A percentile compares a stretch with the other conserved stretches of the same genome.
Conservation (phyloP, 2,113 vertebrate species). For the Alectura lathami region DNA sequence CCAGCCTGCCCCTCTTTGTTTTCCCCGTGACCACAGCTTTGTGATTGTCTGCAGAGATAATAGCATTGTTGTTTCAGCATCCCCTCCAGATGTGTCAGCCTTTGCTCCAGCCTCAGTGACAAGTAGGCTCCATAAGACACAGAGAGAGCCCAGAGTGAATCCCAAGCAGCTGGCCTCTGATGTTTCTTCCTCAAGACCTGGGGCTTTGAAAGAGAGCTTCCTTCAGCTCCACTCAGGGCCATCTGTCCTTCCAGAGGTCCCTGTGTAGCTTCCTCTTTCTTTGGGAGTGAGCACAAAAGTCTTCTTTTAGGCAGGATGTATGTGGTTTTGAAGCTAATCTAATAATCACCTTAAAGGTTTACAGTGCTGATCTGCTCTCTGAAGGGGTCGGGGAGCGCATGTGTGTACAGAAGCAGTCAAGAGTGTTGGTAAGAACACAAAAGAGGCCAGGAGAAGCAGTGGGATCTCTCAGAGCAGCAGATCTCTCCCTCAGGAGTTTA, state of each 20-base stretch:
- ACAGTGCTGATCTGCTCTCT: not conserved
- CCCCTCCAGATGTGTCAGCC: fast-evolving
- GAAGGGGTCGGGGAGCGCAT: not conserved
- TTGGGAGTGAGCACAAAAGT: not conserved
- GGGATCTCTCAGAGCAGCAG: not conserved
- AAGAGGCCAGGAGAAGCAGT: not conserved
- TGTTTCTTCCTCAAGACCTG: not conserved
- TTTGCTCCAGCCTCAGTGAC: not conserved
- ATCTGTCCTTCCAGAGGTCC: not conserved
- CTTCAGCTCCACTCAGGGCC: not conserved
- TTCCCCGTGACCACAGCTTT: not conserved
- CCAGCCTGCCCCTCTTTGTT: not conserved
- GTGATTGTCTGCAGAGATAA: not conserved
- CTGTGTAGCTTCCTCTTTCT: not conserved
- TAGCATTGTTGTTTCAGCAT: not conserved
- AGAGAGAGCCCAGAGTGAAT: not conserved
- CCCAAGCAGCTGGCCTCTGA: not conserved
- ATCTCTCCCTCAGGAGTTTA: not conserved
- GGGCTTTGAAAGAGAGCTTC: not conserved
- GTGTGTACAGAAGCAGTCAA: not conserved
- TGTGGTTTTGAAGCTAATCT: not conserved
- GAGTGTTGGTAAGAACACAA: not conserved
- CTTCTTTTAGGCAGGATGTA: not conserved
- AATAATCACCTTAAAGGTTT: not conserved
- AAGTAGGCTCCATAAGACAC: not conserved